phyloP scores from a whole-genome alignment of 2,797 vertebrate genomes.

The Notolabrus celidotus region DNA sequence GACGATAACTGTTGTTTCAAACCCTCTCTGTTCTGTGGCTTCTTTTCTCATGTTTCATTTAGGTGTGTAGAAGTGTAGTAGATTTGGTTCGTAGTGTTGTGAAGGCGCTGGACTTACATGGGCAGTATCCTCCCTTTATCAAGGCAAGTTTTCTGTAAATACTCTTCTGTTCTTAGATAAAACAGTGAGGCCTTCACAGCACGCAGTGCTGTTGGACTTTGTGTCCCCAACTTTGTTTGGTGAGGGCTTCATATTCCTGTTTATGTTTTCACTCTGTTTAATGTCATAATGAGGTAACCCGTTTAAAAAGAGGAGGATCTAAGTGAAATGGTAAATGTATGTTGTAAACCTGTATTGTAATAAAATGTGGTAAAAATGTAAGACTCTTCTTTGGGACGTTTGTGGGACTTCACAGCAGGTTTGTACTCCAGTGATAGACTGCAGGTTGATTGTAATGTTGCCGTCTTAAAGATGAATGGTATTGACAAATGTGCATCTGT shows the following conservation, averaged over 20 bases:
- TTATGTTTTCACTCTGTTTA: slow-evolving; percentile 73
- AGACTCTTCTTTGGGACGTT: slow-evolving; percentile 90
- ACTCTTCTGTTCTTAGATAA: slow-evolving; percentile 88
- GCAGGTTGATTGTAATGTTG: not conserved
- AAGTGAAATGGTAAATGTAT: slow-evolving; percentile 89
- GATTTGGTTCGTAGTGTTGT: slow-evolving; percentile 96
- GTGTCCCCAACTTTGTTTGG: slow-evolving; percentile 95
- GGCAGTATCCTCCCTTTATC: slow-evolving; percentile 89
- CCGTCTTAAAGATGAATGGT: slow-evolving; percentile 20
- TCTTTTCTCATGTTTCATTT: slow-evolving; percentile 92
- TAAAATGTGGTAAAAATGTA: slow-evolving; percentile 91
- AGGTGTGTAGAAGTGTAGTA: slow-evolving; percentile 97
- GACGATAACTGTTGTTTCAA: slow-evolving; percentile 88
- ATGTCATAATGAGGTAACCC: slow-evolving; percentile 63
- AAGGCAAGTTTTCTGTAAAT: slow-evolving; percentile 92
- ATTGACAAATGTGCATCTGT: slow-evolving; percentile 21
- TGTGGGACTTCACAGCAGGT: slow-evolving; percentile 88
- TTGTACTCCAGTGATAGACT: slow-evolving; percentile 82
- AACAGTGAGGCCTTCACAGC: slow-evolving; percentile 92
- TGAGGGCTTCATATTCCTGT: slow-evolving; percentile 89
- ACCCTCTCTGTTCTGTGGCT: slow-evolving; percentile 92
- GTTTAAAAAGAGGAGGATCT: slow-evolving; percentile 19
- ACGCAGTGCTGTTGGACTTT: slow-evolving; percentile 94
- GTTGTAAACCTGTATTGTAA: slow-evolving; percentile 90
- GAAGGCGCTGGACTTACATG: slow-evolving; percentile 95